These are phyloP conservation scores for Misgurnus anguillicaudatus DNA, from an alignment of 2,113 vertebrate species.

Conservation along the genomic window DNA sequence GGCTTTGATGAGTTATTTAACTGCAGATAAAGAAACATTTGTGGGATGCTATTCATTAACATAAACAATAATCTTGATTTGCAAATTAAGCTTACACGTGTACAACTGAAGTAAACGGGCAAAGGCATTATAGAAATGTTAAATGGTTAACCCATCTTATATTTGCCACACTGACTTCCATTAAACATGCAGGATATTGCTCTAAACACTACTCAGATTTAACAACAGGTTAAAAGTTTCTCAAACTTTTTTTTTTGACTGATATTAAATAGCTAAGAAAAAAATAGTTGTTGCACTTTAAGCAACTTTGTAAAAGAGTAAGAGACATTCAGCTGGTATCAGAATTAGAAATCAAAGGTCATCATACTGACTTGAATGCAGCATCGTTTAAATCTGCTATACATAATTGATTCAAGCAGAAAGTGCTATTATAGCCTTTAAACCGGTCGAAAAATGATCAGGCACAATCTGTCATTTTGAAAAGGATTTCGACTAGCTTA, in stretches of 20 bases:
- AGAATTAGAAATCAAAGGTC: neutral
- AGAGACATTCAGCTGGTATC: neutral
- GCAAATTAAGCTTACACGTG: too few species aligned
- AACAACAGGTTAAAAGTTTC: too few species aligned
- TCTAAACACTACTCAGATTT: too few species aligned
- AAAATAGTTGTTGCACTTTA: neutral
- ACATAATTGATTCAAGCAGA: neutral
- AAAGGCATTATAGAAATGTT: too few species aligned
- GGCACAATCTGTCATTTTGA: neutral
- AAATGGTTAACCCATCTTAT: too few species aligned
- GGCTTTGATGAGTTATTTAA: too few species aligned
- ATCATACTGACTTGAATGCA: neutral
- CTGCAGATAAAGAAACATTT: too few species aligned
- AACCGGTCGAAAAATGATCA: conserved; percentile 1
- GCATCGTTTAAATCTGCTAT: conserved; percentile 1
- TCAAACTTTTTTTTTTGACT: neutral
- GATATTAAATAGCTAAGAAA: neutral
- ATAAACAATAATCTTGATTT: too few species aligned
- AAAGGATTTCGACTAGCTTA: neutral
- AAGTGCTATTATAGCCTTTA: neutral
- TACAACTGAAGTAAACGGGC: too few species aligned
- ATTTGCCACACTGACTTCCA: too few species aligned
- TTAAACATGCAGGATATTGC: too few species aligned
- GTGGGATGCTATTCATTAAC: too few species aligned
- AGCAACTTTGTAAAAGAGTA: neutral